Conservation (phyloP, 1,140 invertebrate species). For the Sogatella furcifera region DNA sequence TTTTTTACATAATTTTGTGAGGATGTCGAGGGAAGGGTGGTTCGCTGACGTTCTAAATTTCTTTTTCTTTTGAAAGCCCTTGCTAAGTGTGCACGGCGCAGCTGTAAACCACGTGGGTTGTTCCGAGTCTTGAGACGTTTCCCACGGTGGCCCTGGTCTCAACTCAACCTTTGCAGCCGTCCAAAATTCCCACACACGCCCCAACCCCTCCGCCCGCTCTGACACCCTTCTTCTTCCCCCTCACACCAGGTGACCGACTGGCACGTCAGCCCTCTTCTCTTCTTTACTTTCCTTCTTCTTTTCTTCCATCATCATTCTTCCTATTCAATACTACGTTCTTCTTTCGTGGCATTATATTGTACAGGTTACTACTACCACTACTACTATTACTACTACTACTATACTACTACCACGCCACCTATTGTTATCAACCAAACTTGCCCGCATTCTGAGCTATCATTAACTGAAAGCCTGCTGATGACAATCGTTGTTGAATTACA, state of each 20-base stretch:
- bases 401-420: too few relatives aligned
- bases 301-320: background rate
- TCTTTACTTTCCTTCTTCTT: background rate
- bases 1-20: too few relatives aligned
- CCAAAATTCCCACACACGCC: slow-evolving; percentile 1
- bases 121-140: background rate
- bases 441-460: too few relatives aligned
- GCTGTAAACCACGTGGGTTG: background rate
- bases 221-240: background rate
- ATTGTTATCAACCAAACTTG: too few relatives aligned
- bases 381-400: too few relatives aligned
- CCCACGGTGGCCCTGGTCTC: background rate
- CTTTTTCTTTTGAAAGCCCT: too few relatives aligned
- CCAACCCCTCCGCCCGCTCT: background rate
- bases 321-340: background rate
- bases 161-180: background rate
- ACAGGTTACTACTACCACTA: too few relatives aligned
- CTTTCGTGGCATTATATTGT: too few relatives aligned
- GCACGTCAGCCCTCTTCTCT: background rate
- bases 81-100: background rate
- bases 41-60: too few relatives aligned
- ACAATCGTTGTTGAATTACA: too few relatives aligned
- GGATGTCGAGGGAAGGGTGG: too few relatives aligned
- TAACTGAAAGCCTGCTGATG: too few relatives aligned
- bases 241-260: background rate